Conservation (phyloP, 2,113 vertebrate species). For the Oxygymnocypris stewartii region DNA sequence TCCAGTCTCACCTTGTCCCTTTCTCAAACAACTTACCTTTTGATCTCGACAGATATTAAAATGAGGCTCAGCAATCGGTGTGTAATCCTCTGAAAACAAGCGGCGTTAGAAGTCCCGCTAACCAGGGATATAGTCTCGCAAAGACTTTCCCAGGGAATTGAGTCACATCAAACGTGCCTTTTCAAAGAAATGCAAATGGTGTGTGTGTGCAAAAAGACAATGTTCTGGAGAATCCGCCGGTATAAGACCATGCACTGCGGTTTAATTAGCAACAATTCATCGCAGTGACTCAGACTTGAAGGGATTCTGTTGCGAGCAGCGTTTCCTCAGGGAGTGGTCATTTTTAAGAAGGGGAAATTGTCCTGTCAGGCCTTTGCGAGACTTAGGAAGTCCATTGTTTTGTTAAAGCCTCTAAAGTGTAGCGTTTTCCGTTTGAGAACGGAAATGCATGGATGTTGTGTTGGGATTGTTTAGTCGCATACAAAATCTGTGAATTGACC, state of each 20-base stretch:
- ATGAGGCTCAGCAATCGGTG: neutral
- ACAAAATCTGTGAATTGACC: neutral
- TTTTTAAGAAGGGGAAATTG: constrained; percentile 36
- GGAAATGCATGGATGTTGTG: constrained; percentile 3
- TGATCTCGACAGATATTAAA: constrained; percentile 40
- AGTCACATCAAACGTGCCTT: constrained; percentile 23
- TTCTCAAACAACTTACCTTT: constrained; percentile 16
- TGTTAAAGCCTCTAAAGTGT: neutral
- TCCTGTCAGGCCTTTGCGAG: constrained; percentile 10
- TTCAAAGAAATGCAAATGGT: constrained; percentile 33
- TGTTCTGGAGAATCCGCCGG: neutral
- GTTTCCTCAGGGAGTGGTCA: neutral
- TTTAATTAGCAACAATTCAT: neutral
- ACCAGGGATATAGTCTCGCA: neutral
- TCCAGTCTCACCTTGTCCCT: neutral
- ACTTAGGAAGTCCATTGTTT: constrained; percentile 39
- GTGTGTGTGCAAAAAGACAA: neutral
- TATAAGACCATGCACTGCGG: neutral
- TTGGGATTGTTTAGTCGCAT: constrained; percentile 1
- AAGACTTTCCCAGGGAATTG: neutral
- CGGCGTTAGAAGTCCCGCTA: neutral
- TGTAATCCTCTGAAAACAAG: constrained; percentile 10
- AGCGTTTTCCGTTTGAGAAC: neutral
- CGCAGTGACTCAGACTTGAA: neutral
- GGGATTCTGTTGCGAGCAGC: neutral